Evolutionary conservation across 1,140 invertebrate species (phyloP).

Genomic region (Tetramorium simillimum): DNA sequence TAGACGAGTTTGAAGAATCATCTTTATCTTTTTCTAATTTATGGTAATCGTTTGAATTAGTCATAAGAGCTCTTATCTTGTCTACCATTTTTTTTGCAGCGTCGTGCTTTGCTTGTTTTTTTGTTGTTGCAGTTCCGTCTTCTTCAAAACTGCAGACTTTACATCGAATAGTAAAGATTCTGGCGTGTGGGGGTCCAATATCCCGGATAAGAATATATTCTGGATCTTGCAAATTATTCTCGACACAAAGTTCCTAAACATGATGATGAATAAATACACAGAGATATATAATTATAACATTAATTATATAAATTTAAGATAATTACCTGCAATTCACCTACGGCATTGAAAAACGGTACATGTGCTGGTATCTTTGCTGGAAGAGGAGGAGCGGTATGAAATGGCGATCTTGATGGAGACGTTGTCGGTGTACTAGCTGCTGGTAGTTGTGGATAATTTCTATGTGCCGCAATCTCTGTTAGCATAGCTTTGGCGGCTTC

Average conservation of each 20-base stretch:
- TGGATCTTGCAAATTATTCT: slow-evolving; percentile 88
- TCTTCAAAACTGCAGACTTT: slow-evolving; percentile 87
- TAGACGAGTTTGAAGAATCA: not conserved
- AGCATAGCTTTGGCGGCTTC: slow-evolving; percentile 88
- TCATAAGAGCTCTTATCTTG: slow-evolving; percentile 74
- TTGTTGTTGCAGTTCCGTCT: slow-evolving; percentile 85
- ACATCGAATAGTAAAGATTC: slow-evolving; percentile 89
- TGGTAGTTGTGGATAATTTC: slow-evolving; percentile 81
- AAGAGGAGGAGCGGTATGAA: slow-evolving; percentile 62
- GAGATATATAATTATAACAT: not conserved
- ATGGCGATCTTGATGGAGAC: slow-evolving; percentile 72
- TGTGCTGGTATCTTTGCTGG: slow-evolving; percentile 60
- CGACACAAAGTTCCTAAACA: slow-evolving; percentile 87
- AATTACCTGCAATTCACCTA: slow-evolving; percentile 39
- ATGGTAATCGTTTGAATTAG: slow-evolving; percentile 8
- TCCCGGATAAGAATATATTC: slow-evolving; percentile 88
- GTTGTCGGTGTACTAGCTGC: slow-evolving; percentile 72
- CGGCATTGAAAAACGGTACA: slow-evolving; percentile 71
- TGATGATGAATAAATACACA: not conserved
- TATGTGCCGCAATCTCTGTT: slow-evolving; percentile 80
- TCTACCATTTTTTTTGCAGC: slow-evolving; percentile 86
- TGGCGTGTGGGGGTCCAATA: slow-evolving; percentile 90
- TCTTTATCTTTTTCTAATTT: not conserved
- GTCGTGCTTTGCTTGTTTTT: slow-evolving; percentile 87
- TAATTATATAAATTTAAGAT: slow-evolving; percentile 19